Conservation (phyloP, 1,140 invertebrate species). For the Trypoxylus dichotomus region DNA sequence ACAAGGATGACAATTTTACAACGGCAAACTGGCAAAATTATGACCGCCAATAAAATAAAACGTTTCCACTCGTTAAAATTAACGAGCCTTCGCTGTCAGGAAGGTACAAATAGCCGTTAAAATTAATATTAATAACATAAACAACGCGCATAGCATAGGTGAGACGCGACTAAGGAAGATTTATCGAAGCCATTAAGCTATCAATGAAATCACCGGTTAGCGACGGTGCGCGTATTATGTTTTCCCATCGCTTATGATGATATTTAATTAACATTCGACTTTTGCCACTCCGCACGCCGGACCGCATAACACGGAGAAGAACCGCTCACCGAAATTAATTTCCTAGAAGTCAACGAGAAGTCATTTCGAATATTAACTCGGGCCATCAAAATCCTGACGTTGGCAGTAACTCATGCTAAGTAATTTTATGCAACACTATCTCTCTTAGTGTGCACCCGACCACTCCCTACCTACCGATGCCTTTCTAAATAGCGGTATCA, state of each 20-base stretch:
- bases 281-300: not conserved
- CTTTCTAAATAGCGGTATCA: not conserved
- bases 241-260: not conserved
- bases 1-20: not conserved
- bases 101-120: slow-evolving; percentile 6
- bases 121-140: slow-evolving; percentile 8
- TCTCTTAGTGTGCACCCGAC: not conserved
- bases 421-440: slow-evolving; percentile 10
- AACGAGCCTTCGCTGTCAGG: not conserved
- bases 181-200: slow-evolving; percentile 4
- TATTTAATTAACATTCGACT: slow-evolving; percentile 19
- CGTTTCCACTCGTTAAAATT: not conserved
- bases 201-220: slow-evolving; percentile 2
- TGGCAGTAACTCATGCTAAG: slow-evolving; percentile 11
- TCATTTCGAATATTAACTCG: slow-evolving; percentile 9
- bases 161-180: slow-evolving; percentile 2
- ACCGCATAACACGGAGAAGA: slow-evolving; percentile 1
- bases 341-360: slow-evolving; percentile 9
- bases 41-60: not conserved
- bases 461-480: not conserved
- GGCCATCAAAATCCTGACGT: not conserved
- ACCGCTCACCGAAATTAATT: slow-evolving; percentile 6
- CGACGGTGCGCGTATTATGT: not conserved
- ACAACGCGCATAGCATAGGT: not conserved
- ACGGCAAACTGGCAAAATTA: not conserved